These are phyloP conservation scores for Setophaga coronata DNA, from an alignment of 2,113 vertebrate species.

Conservation along the genomic window DNA sequence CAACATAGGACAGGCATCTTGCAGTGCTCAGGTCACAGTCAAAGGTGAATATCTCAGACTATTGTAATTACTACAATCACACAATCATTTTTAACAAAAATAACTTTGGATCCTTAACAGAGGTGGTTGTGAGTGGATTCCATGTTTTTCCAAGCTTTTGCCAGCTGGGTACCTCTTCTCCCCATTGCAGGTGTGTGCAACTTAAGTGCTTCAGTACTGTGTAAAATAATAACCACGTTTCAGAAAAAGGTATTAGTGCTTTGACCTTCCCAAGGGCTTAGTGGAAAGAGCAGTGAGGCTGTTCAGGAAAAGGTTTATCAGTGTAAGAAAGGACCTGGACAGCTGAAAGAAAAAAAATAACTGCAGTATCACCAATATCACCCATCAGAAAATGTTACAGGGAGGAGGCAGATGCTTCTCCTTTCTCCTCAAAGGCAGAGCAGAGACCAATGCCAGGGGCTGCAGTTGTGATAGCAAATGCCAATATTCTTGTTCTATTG, in stretches of 20 bases:
- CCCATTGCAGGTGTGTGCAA: neutral
- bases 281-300: neutral
- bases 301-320: neutral
- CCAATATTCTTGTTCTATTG: neutral
- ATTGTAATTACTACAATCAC: neutral
- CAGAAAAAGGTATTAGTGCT: neutral
- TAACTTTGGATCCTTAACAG: neutral
- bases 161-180: neutral
- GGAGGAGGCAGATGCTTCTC: neutral
- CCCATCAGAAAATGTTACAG: neutral
- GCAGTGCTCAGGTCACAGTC: slow-evolving; percentile 80
- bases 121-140: neutral
- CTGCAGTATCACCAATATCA: neutral
- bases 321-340: neutral
- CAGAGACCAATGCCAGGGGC: neutral
- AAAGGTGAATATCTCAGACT: slow-evolving; percentile 73
- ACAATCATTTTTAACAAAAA: neutral
- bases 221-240: neutral
- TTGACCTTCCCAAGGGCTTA: neutral
- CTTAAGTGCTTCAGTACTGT: neutral
- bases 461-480: neutral
- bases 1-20: slow-evolving; percentile 74
- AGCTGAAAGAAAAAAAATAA: neutral
- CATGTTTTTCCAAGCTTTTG: neutral
- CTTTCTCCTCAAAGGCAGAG: neutral